phyloP scores from a whole-genome alignment of 1,140 invertebrate species.

The Drosophila carrolli region DNA sequence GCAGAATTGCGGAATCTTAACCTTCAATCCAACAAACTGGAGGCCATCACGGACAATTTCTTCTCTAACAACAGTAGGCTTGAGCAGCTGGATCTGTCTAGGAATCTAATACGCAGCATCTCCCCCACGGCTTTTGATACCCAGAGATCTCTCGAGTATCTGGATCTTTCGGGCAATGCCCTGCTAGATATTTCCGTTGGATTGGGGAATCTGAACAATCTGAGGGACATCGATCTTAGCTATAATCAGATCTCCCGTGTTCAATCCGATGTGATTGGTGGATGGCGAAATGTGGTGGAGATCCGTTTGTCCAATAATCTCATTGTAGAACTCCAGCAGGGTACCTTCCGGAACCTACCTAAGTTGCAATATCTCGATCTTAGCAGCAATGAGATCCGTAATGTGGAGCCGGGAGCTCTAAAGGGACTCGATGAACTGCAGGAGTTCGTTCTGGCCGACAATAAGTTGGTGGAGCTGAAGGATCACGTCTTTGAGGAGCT shows the following conservation, averaged over 20 bases:
- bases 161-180: slow-evolving; percentile 92
- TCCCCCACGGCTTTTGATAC: slow-evolving; percentile 88
- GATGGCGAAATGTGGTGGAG: slow-evolving; percentile 88
- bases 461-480: slow-evolving; percentile 89
- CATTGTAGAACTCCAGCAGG: slow-evolving; percentile 89
- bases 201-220: slow-evolving; percentile 88
- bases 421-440: slow-evolving; percentile 90
- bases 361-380: slow-evolving; percentile 90
- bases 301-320: slow-evolving; percentile 90
- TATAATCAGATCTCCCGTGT: slow-evolving; percentile 91
- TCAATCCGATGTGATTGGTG: slow-evolving; percentile 88
- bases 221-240: slow-evolving; percentile 91
- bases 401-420: slow-evolving; percentile 91
- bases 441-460: slow-evolving; percentile 91
- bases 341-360: slow-evolving; percentile 90
- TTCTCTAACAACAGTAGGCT: slow-evolving; percentile 89
- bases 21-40: slow-evolving; percentile 91
- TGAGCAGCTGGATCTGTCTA: slow-evolving; percentile 90
- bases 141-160: slow-evolving; percentile 88
- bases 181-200: slow-evolving; percentile 90
- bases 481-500: slow-evolving; percentile 91
- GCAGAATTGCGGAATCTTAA: slow-evolving; percentile 88
- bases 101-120: slow-evolving; percentile 90
- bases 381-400: slow-evolving; percentile 92
- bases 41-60: slow-evolving; percentile 88